A percentile compares a stretch with the other conserved stretches of the same genome.
phyloP scores from a whole-genome alignment of 2,113 vertebrate species.

The Dromiciops gliroides region DNA sequence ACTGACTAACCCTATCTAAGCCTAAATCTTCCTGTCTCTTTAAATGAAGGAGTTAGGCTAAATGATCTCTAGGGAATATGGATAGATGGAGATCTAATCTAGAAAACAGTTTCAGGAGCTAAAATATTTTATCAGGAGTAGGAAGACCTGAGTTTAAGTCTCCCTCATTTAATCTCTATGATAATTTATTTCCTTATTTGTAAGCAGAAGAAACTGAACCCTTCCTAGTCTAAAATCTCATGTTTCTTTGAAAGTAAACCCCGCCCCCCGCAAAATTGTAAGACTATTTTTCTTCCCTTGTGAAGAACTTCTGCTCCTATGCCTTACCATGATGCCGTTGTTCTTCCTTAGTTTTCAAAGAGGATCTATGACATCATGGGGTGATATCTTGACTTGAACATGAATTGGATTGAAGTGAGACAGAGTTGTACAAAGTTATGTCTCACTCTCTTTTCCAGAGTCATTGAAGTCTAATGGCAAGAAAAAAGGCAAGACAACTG shows the following conservation, averaged over 20 bases:
- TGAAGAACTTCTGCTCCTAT: not conserved
- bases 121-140: not conserved
- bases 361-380: not conserved
- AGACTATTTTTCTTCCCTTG: not conserved
- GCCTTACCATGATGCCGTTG: not conserved
- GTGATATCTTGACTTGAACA: no score
- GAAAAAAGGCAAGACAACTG: no score
- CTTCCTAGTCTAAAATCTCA: not conserved
- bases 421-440: no score
- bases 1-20: not conserved
- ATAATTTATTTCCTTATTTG: not conserved
- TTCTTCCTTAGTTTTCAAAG: no score
- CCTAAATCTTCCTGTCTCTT: not conserved
- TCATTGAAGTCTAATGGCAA: no score
- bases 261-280: not conserved
- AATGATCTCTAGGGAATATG: not conserved
- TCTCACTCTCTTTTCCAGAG: no score
- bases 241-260: not conserved
- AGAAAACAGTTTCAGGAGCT: not conserved
- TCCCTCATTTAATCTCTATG: not conserved
- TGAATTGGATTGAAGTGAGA: no score
- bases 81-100: not conserved
- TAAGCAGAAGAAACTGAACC: not conserved
- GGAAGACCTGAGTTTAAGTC: not conserved
- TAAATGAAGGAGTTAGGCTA: not conserved